phyloP scores from a whole-genome alignment of 2,797 vertebrate species.

The Malacoraja senta region DNA sequence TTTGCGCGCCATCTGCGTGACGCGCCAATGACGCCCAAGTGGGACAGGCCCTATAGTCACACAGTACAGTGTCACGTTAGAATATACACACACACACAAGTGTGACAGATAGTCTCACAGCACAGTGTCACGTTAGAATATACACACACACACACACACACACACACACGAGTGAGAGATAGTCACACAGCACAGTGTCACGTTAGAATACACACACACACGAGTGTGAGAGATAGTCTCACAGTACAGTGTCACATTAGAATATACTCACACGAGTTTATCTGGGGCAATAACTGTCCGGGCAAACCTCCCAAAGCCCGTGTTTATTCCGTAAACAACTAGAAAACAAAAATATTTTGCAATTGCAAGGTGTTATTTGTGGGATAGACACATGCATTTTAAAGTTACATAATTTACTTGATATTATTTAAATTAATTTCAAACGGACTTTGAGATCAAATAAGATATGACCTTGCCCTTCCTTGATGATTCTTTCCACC shows the following conservation, averaged over 20 bases:
- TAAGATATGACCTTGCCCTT: slow-evolving; percentile 43
- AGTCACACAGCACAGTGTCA: too few species aligned
- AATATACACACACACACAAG: too few species aligned
- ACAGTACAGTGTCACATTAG: background rate
- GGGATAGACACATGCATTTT: background rate
- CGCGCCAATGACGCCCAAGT: too few species aligned
- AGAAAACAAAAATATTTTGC: background rate
- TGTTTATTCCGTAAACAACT: slow-evolving; percentile 48
- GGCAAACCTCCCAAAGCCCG: slow-evolving; percentile 47
- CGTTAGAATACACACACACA: too few species aligned
- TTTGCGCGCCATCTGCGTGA: too few species aligned
- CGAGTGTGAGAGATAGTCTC: too few species aligned
- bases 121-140: too few species aligned
- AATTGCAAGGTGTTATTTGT: background rate
- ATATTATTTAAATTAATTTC: background rate
- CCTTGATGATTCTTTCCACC: slow-evolving; percentile 42
- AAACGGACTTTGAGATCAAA: background rate
- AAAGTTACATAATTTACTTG: background rate
- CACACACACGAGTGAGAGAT: too few species aligned
- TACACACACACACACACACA: too few species aligned
- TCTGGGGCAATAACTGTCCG: slow-evolving; percentile 42
- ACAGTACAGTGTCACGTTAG: too few species aligned
- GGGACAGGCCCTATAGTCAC: too few species aligned
- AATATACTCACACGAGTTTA: slow-evolving; percentile 44
- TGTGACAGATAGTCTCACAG: too few species aligned